These are phyloP conservation scores for Bombus cullumanus DNA, from an alignment of 1,140 invertebrate genomes.

Conservation along the genomic window DNA sequence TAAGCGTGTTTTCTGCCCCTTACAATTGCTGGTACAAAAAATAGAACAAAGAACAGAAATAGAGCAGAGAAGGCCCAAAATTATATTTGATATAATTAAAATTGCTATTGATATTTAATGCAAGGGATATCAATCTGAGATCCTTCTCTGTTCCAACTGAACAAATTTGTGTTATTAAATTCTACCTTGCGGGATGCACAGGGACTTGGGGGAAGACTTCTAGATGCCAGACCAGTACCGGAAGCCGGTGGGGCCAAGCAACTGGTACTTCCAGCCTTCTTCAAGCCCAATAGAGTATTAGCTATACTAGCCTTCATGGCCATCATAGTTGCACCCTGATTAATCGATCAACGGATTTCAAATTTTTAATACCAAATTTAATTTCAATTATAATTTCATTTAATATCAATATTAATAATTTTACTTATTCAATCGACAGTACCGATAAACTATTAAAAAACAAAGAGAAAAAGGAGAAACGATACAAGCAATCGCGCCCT, in stretches of 20 bases:
- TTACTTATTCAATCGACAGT: constrained; percentile 13
- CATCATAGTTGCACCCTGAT: constrained; percentile 82
- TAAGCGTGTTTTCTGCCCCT: constrained; percentile 25
- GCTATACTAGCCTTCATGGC: constrained; percentile 83
- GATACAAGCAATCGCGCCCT: neutral
- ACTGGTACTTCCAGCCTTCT: constrained; percentile 85
- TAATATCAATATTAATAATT: constrained; percentile 56
- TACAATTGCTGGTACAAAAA: constrained; percentile 19
- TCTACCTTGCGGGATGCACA: constrained; percentile 86
- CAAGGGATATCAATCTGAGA: constrained; percentile 1
- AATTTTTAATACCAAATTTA: constrained; percentile 28
- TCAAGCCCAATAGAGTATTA: constrained; percentile 83
- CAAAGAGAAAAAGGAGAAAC: neutral
- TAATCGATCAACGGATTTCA: constrained; percentile 76
- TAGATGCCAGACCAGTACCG: constrained; percentile 83
- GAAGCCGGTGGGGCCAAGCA: constrained; percentile 84
- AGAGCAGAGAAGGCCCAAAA: constrained; percentile 59
- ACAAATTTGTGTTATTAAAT: constrained; percentile 64
- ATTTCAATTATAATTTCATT: too few species aligned
- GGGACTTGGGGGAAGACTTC: constrained; percentile 91
- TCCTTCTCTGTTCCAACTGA: constrained; percentile 57
- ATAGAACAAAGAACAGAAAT: constrained; percentile 20
- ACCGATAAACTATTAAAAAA: constrained; percentile 32
- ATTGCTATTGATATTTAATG: neutral
- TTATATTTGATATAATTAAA: neutral